phyloP scores from a whole-genome alignment of 2,113 vertebrate species.

The Lagopus muta region DNA sequence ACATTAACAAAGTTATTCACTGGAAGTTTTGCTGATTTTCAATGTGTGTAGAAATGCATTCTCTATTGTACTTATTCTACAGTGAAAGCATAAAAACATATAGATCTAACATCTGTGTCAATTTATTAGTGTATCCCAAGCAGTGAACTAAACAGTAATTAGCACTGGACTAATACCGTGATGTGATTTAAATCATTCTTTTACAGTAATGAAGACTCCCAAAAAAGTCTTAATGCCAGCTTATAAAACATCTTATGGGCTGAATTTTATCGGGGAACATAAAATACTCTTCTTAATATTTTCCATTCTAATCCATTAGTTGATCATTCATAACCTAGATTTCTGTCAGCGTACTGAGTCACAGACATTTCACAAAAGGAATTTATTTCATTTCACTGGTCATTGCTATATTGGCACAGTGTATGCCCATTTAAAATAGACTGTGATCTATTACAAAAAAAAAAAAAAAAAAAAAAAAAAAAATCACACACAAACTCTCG shows the following conservation, averaged over 20 bases:
- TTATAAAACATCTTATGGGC: not conserved
- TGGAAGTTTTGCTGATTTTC: not conserved
- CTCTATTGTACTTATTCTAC: not conserved
- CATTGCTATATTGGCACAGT: not conserved
- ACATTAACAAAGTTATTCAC: not conserved
- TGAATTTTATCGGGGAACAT: not conserved
- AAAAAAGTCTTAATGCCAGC: accelerated
- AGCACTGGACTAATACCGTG: not conserved
- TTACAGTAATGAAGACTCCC: not conserved
- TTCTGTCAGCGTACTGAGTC: not conserved
- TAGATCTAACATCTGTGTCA: not conserved
- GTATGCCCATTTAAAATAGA: not conserved
- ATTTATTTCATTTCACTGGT: not conserved
- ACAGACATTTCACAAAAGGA: not conserved
- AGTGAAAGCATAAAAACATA: not conserved
- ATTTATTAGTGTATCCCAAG: not conserved
- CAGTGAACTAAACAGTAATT: not conserved
- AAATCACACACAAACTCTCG: not conserved
- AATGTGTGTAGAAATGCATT: not conserved
- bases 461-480: not conserved
- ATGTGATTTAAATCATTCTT: not conserved
- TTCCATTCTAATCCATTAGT: not conserved
- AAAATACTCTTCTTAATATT: not conserved
- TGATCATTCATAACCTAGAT: not conserved
- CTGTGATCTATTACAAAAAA: not conserved